Conservation (phyloP, 2,888 invertebrate genomes). For the Microctonus hyperodae region DNA sequence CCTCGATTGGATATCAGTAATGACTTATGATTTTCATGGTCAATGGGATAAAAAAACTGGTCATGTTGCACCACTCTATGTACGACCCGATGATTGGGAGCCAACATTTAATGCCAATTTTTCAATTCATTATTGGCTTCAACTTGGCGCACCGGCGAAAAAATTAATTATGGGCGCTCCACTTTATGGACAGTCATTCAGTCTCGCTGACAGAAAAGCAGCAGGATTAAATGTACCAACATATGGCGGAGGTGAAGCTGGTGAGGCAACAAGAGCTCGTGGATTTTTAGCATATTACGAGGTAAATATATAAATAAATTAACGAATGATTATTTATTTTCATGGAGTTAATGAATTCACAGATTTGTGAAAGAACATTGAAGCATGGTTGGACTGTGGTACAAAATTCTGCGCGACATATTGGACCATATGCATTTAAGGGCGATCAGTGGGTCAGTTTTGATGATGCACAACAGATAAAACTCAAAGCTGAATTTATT, state of each 20-base stretch:
- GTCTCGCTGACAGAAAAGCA: slow-evolving; percentile 71
- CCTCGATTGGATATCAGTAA: slow-evolving; percentile 89
- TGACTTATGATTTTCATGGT: slow-evolving; percentile 92
- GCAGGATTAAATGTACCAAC: slow-evolving; percentile 78
- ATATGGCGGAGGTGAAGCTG: slow-evolving; percentile 88
- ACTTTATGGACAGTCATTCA: slow-evolving; percentile 89
- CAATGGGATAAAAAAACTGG: slow-evolving; percentile 93
- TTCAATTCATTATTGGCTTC: slow-evolving; percentile 87
- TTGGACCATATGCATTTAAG: slow-evolving; percentile 86
- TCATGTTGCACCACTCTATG: slow-evolving; percentile 88
- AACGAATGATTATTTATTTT: not conserved
- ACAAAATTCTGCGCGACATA: slow-evolving; percentile 79
- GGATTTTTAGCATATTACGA: slow-evolving; percentile 91
- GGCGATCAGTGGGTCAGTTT: slow-evolving; percentile 94
- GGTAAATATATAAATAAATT: slow-evolving; percentile 60
- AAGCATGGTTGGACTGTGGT: slow-evolving; percentile 80
- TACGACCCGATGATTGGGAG: slow-evolving; percentile 76
- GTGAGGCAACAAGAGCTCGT: slow-evolving; percentile 85
- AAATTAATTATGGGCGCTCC: slow-evolving; percentile 89
- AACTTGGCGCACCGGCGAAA: slow-evolving; percentile 77
- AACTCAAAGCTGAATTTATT: slow-evolving; percentile 83
- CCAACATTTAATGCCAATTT: slow-evolving; percentile 85
- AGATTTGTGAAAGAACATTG: slow-evolving; percentile 84
- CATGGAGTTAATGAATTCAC: too few species aligned
- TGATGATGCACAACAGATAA: slow-evolving; percentile 85